Base-by-base conservation (phyloP, 2,113 vertebrate species). In the Eubucco bourcierii region DNA sequence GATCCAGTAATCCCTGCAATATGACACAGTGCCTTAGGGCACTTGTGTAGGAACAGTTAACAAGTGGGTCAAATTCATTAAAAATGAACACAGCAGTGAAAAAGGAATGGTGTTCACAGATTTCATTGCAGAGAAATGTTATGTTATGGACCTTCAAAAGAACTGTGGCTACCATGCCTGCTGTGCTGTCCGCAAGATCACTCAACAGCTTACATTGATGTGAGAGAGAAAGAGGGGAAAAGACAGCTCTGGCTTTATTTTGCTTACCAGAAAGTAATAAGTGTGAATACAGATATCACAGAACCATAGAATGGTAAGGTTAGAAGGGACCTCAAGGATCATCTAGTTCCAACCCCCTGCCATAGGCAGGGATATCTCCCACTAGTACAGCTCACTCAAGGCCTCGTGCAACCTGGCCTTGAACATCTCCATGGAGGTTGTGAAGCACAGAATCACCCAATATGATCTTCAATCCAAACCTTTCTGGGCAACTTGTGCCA, bases 11-110 rank as follows among this genome's bases (percentile, higher is more conserved):
- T 25, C 12, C 31, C n/a, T 58, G 52, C 3, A 13, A 1, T 5
- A 3, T 46, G 24, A 16, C 8, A 10, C 0, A 1, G 41, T 6
- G 33, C 27, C 21, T 4, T 19, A 11, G 10, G 12, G 12, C 4
- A 8, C 31, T 88, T 29, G 59, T 70, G 11, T 0, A 60, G 34
- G 60, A 85, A 55, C 0, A 8, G 18, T 46, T 67, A 44, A 39
- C 61, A 19, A 44, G 52, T 52, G 19, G 8, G 18, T 53, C 27
- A 68, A 16, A 31, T 18, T 73, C 34, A 66, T 66, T 39, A 28
- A 73, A 47, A 68, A 64, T 6, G 58, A 60, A 66, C 27, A 55
- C 53, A 29, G 12, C 9, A 29, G 19, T 46, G 27, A 33, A 55
- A 90, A 73, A 68, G 24, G 0, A 71, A 23, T 11, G 12, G 3